Evolutionary conservation across 2,888 invertebrate genomes (phyloP), one percentile per base, ranked within the genome.

Genomic region (Nebria salina): DNA sequence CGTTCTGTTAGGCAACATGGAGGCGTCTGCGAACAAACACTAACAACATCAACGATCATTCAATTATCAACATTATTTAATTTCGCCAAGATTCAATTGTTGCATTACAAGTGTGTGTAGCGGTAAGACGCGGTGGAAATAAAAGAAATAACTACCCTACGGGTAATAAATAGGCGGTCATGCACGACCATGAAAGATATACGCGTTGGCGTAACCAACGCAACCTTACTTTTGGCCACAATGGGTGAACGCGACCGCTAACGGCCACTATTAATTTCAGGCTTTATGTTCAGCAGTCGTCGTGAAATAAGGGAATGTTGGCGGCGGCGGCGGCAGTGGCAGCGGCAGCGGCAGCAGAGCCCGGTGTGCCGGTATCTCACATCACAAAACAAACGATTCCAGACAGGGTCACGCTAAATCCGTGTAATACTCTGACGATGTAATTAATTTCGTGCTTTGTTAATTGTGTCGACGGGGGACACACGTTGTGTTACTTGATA

Each of bases 231-330:
- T 41, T 43, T 43, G 73, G 42, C 78, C 78, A 78, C 78, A 78
- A 78, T 78, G 65, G 73, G 65, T 78, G 78, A 78, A 78, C 73
- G 73, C 73, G 73, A 78, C 78, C 78, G 65, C 73, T 78, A 78
- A 78, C 78, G 78, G 78, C 78, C 73, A 73, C 78, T 72, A 78
- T 78, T 78, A 78, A 78, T 78, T 78, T 78, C 78, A 34, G 73
- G 78, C 78, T 78, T 78, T 78, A 78, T 78, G 72, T 76, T 76
- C 78, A 41, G 34, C 65, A 20, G 43, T 13, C 9, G 42, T 66
- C 66, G 68, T 66, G 68, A 76, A 66, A 43, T 68, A 68, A 68
- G 68, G 72, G 20, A 34, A 65, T 66, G 42, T 15, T 68, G 41
- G 68, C 34, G 65, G 65, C 25, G 65, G 65, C 13, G 65, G 26